Base-by-base conservation (phyloP, 2,113 vertebrate species). In the Chlorodrepanis virens region DNA sequence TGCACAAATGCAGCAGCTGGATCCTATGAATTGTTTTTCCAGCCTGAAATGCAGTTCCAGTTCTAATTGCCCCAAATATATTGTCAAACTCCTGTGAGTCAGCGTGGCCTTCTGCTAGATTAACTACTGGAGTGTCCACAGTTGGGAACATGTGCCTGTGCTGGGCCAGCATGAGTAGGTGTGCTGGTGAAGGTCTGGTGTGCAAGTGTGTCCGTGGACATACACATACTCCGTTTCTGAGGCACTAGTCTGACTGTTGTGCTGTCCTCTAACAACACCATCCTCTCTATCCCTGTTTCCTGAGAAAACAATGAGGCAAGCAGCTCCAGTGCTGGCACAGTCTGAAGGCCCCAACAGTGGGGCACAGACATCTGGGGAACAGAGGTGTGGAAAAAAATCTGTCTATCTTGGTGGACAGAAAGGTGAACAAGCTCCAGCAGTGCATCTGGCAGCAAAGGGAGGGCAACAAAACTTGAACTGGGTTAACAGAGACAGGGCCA, bases 171-270 rank as follows among this genome's bases (percentile, higher is more conserved):
- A 60, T 44, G 21, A 54, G 21, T 15, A 13, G 15, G 10, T 44
- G 52, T 80, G 52, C 35, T 50, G 6, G 35, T 19, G 28, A 70
- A 42, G 28, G 21, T 65, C 14, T 16, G 10, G 28, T 40, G 52
- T 56, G 47, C 33, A 22, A 27, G 22, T 14, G 11, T 3, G 2
- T 10, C 47, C 15, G 8, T 4, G 47, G 45, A 49, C 16, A 16
- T 2, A 1, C 35, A 31, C 6, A 49, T 7, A 28, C 42, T 37
- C 16, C 1, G 0, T 59, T 18, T 74, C 25, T 40, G 10, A 18
- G 52, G 25, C 21, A 15, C 40, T 56, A 31, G 11, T 56, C 52
- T 53, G 29, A n/a, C 37, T 45, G 20, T 35, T 31, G 44, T 88
- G n/a, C 29, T 69, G 54, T 29, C 31, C 67, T 75, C 50, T 57